phyloP scores from a whole-genome alignment of 2,113 vertebrate genomes.

The Philantomba maxwellii region DNA sequence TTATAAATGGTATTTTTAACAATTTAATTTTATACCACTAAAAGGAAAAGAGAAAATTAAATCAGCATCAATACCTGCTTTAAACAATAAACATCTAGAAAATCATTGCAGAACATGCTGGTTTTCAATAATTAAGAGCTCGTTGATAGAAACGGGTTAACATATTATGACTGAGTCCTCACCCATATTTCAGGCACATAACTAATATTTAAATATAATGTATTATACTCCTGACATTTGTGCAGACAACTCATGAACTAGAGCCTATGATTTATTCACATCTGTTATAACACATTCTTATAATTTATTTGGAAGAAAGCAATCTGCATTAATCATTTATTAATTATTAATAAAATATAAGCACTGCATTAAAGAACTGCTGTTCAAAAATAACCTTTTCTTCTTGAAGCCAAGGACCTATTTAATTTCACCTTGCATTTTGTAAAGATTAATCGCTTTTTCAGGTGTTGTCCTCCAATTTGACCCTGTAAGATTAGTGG shows the following conservation, averaged over 20 bases:
- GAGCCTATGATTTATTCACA: slow-evolving; percentile 69
- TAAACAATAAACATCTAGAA: slow-evolving; percentile 57
- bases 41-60: slow-evolving; percentile 23
- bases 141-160: slow-evolving; percentile 33
- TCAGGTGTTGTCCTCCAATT: background rate
- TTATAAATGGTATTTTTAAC: background rate
- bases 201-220: slow-evolving; percentile 75
- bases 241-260: slow-evolving; percentile 54
- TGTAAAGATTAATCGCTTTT: slow-evolving; percentile 32
- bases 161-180: slow-evolving; percentile 26
- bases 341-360: slow-evolving; percentile 78
- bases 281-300: slow-evolving; percentile 68
- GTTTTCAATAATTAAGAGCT: slow-evolving; percentile 41
- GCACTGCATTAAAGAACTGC: slow-evolving; percentile 34
- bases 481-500: background rate
- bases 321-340: slow-evolving; percentile 77
- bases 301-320: slow-evolving; percentile 68
- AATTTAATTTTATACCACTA: background rate
- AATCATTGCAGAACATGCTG: slow-evolving; percentile 42
- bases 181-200: slow-evolving; percentile 57
- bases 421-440: slow-evolving; percentile 39
- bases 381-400: slow-evolving; percentile 55
- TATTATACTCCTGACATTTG: slow-evolving; percentile 71
- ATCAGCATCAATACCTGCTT: slow-evolving; percentile 61
- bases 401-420: slow-evolving; percentile 39